Evolutionary conservation across 2,888 invertebrate genomes (phyloP).

Genomic region (Caenorhabditis sulstoni): DNA sequence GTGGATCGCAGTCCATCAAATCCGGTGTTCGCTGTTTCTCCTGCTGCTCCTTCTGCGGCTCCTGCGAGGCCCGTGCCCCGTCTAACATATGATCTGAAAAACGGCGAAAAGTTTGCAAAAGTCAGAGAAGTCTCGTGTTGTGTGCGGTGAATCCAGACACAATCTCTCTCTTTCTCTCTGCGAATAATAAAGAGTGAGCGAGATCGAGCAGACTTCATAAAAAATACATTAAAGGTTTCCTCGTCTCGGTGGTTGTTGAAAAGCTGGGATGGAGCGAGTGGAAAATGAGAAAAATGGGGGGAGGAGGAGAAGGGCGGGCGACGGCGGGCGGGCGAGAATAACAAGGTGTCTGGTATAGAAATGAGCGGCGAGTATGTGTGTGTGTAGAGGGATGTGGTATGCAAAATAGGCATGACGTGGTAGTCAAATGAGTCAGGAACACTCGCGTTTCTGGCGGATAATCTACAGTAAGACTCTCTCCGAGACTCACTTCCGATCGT

Average conservation of each 20-base stretch:
- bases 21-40: slow-evolving; percentile 12
- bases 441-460: not conserved
- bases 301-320: too few relatives aligned
- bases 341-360: too few relatives aligned
- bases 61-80: slow-evolving; percentile 5
- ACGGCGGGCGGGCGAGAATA: not conserved
- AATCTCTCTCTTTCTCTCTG: too few relatives aligned
- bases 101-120: not conserved
- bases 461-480: too few relatives aligned
- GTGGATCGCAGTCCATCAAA: slow-evolving; percentile 14
- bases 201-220: not conserved
- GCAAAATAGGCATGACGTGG: too few relatives aligned
- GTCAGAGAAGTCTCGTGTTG: too few relatives aligned
- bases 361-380: too few relatives aligned
- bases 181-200: not conserved
- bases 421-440: not conserved
- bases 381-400: too few relatives aligned
- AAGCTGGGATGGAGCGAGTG: slow-evolving; percentile 5
- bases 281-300: slow-evolving; percentile 8
- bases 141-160: too few relatives aligned
- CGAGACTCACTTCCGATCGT: too few relatives aligned
- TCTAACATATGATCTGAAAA: slow-evolving; percentile 41
- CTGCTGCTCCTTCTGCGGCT: not conserved
- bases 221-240: slow-evolving; percentile 15
- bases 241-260: not conserved